Evolutionary conservation across 2,113 vertebrate species (phyloP).

Genomic region (Ictidomys tridecemlineatus): DNA sequence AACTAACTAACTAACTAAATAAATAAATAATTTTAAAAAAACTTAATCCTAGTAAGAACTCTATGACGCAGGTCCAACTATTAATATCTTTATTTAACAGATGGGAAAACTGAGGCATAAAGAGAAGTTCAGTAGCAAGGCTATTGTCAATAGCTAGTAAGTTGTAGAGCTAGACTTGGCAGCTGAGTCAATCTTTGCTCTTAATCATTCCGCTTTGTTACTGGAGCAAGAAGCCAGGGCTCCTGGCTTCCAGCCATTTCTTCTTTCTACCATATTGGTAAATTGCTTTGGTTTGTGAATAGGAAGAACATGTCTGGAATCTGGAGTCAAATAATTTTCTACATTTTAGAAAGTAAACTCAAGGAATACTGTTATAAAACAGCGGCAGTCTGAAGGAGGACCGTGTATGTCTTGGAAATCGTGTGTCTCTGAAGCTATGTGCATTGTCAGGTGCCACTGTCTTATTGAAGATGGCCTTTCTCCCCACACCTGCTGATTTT

Average conservation of each 20-base stretch:
- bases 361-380: neutral
- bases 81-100: neutral
- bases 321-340: neutral
- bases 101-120: neutral
- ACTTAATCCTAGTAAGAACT: neutral
- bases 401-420: neutral
- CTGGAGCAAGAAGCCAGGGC: neutral
- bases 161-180: neutral
- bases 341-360: constrained; percentile 22
- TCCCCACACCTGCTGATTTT: constrained; percentile 72
- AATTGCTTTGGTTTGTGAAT: neutral
- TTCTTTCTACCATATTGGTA: neutral
- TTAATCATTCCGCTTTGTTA: neutral
- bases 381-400: neutral
- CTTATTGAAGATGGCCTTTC: constrained; percentile 69
- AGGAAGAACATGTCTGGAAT: neutral
- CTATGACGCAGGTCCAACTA: neutral
- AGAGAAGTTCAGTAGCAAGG: neutral
- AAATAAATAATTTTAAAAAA: no score
- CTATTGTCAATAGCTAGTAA: neutral
- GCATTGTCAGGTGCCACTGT: constrained; percentile 56
- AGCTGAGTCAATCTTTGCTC: neutral
- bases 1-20: no score
- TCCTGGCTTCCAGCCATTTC: neutral
- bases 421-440: constrained; percentile 46